phyloP scores from a whole-genome alignment of 2,797 vertebrate genomes.

The Manis pentadactyla region DNA sequence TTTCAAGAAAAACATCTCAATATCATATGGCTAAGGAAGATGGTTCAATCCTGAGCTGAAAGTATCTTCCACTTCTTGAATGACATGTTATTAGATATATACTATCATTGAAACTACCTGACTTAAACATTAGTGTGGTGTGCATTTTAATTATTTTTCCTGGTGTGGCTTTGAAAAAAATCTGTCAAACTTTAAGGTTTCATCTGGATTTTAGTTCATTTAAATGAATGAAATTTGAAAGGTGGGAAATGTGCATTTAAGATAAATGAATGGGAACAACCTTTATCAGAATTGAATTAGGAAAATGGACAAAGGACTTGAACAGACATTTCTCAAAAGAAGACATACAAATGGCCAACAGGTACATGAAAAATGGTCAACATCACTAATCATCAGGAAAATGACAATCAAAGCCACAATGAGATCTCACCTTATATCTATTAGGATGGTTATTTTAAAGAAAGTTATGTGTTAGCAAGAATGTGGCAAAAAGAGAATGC shows the following conservation, averaged over 20 bases:
- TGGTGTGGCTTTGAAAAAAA: background rate
- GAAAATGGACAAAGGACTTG: background rate
- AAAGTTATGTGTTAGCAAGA: background rate
- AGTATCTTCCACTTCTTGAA: background rate
- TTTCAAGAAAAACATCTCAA: background rate
- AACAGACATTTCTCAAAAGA: background rate
- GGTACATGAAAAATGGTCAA: background rate
- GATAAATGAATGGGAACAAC: background rate
- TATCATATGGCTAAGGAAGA: background rate
- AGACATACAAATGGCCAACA: background rate
- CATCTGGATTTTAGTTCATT: conserved; percentile 2
- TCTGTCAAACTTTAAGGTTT: background rate
- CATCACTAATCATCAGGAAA: background rate
- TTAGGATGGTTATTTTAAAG: background rate
- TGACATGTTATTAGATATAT: background rate
- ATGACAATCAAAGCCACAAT: background rate
- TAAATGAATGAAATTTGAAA: conserved; percentile 25
- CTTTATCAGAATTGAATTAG: background rate
- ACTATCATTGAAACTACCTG: background rate
- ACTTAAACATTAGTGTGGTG: background rate
- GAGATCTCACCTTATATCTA: background rate
- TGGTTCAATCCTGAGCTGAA: background rate
- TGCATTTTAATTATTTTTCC: conserved; percentile 6
- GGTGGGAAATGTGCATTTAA: background rate
- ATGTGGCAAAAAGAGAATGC: background rate